Conservation (phyloP, 2,113 vertebrate genomes). For the Epinephelus fuscoguttatus region DNA sequence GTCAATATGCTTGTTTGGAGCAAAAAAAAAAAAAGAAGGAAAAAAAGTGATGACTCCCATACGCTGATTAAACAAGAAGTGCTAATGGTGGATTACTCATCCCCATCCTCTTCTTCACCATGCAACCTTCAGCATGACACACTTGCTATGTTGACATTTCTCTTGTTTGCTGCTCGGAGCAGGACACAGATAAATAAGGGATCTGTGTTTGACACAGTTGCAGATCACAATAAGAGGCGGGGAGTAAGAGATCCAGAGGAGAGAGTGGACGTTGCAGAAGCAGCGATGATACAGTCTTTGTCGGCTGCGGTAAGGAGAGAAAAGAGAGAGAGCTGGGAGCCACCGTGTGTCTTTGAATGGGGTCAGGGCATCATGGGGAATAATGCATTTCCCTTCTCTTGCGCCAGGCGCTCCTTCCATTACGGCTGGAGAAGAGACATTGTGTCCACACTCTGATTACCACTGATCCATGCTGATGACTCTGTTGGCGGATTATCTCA, state of each 20-base stretch:
- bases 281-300: conserved; percentile 59
- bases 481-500: conserved; percentile 91
- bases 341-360: conserved; percentile 83
- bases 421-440: conserved; percentile 83
- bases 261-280: conserved; percentile 54
- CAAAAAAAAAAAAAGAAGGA: not conserved
- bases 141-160: conserved; percentile 57
- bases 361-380: conserved; percentile 81
- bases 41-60: conserved; percentile 17
- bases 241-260: conserved; percentile 51
- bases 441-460: conserved; percentile 90
- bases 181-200: conserved; percentile 51
- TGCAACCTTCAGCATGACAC: conserved; percentile 43
- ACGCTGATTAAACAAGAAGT: conserved; percentile 40
- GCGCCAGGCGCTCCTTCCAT: conserved; percentile 83
- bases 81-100: conserved; percentile 65
- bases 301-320: conserved; percentile 55
- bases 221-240: conserved; percentile 55
- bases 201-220: conserved; percentile 50
- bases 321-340: conserved; percentile 69
- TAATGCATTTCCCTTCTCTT: conserved; percentile 82
- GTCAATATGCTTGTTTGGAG: conserved; percentile 24
- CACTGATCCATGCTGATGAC: conserved; percentile 93
- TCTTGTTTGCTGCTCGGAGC: conserved; percentile 49
- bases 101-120: conserved; percentile 38